Evolutionary conservation across 2,888 invertebrate genomes (phyloP), one percentile per base, ranked within the genome.

Genomic region (Aphodius sticticus): DNA sequence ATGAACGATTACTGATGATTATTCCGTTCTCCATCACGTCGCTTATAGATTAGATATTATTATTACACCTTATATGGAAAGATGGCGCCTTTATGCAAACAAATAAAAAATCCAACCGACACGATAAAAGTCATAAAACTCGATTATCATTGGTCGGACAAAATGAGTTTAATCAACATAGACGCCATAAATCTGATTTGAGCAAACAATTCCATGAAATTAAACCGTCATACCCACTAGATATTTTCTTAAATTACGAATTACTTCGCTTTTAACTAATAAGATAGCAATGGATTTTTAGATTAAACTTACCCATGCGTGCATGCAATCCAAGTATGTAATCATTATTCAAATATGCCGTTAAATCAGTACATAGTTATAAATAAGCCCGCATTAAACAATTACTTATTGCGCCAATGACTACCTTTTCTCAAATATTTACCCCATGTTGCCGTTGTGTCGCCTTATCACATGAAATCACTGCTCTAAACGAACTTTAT

Each of bases 291-390:
- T 7, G 12, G 53, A 53, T 53, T 53, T 53, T 53, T 53, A 53
- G 53, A 53, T 53, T 53, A 53, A 53, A 53, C 3, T 53, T 26
- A 26, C 26, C 26, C 26, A 26, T 26, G 26, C 26, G 53, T 12
- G 53, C 53, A 9, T 53, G 9, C 12, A 53, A 12, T 1, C 53
- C 53, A 26, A 26, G 26, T 26, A 26, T 26, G 9, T 53, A 53
- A 53, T 53, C 53, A 53, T 53, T 53, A 53, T 53, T 53, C 53
- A 53, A 53, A 53, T 53, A 53, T 53, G 53, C 12, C 53, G 53
- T 53, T 53, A 53, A 53, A 53, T 53, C 53, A 53, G 53, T 53
- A 53, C 53, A 53, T 53, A 53, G 53, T 53, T 53, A 53, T 53
- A 53, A 53, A 53, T 53, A 53, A 53, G 1, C 9, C 9, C 1